Evolutionary conservation across 1,140 invertebrate genomes (phyloP).

Genomic region (Dendrolimus kikuchii): DNA sequence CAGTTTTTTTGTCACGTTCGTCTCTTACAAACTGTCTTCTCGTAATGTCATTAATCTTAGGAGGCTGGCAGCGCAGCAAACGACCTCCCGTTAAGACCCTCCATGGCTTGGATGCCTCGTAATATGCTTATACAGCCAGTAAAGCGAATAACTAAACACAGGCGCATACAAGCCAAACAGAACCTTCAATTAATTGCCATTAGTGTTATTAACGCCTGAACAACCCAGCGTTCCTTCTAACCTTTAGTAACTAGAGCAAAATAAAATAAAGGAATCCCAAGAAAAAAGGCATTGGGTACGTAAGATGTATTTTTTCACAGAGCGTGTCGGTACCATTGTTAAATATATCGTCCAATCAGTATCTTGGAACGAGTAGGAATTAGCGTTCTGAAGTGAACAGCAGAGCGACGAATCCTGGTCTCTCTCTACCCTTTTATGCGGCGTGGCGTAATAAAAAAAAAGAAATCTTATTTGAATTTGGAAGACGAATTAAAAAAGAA

Average conservation of each 20-base stretch:
- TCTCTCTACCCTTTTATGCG: constrained; percentile 54
- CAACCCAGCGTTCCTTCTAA: constrained; percentile 22
- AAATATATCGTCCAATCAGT: constrained; percentile 71
- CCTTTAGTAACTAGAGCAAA: constrained; percentile 43
- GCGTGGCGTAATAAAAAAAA: constrained; percentile 54
- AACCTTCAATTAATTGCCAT: constrained; percentile 52
- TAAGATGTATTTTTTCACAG: constrained; percentile 62
- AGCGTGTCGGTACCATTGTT: constrained; percentile 58
- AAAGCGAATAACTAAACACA: constrained; percentile 49
- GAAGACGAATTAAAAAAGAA: constrained; percentile 66
- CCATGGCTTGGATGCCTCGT: constrained; percentile 48
- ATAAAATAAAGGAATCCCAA: constrained; percentile 52
- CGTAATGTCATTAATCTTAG: constrained; percentile 66
- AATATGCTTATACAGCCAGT: constrained; percentile 54
- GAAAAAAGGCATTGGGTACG: constrained; percentile 46
- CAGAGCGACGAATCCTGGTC: constrained; percentile 45
- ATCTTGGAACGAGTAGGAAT: constrained; percentile 51
- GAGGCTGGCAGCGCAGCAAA: constrained; percentile 64
- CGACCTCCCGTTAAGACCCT: constrained; percentile 65
- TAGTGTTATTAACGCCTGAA: constrained; percentile 50
- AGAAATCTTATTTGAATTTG: constrained; percentile 66
- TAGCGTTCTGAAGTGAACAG: constrained; percentile 55
- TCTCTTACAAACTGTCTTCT: constrained; percentile 59
- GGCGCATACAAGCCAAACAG: constrained; percentile 38
- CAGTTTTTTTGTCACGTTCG: constrained; percentile 53